phyloP scores from a whole-genome alignment of 2,113 vertebrate species.

The Hiodon alosoides region DNA sequence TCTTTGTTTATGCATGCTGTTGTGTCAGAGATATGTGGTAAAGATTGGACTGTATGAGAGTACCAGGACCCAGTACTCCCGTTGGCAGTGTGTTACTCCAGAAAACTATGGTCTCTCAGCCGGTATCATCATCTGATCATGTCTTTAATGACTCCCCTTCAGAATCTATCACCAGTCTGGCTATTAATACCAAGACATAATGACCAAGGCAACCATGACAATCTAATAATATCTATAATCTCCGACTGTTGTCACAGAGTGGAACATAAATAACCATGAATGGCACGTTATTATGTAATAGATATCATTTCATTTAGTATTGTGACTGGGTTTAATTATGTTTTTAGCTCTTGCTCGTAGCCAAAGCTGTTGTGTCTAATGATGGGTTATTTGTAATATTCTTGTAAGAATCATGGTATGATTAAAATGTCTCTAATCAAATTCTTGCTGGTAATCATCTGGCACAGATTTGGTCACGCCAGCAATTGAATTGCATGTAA shows the following conservation, averaged over 20 bases:
- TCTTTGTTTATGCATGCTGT: background rate
- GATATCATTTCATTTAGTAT: slow-evolving; percentile 21
- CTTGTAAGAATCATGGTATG: slow-evolving; percentile 2
- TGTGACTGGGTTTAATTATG: slow-evolving; percentile 8
- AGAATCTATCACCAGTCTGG: slow-evolving; percentile 11
- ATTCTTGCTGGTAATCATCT: background rate
- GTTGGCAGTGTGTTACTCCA: background rate
- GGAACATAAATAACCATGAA: slow-evolving; percentile 19
- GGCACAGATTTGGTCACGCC: background rate
- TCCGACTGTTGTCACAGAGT: slow-evolving; percentile 25
- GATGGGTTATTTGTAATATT: background rate
- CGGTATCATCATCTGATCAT: background rate
- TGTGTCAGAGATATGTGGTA: background rate
- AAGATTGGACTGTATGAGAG: background rate
- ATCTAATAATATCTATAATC: slow-evolving; percentile 30
- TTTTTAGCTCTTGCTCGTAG: background rate
- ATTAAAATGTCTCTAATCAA: background rate
- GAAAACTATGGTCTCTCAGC: background rate
- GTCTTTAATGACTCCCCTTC: slow-evolving; percentile 10
- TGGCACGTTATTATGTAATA: slow-evolving; percentile 10
- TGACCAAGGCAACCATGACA: slow-evolving; percentile 13
- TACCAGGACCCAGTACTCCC: background rate
- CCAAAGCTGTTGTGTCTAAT: background rate
- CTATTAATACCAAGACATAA: slow-evolving; percentile 27
- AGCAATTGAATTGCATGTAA: background rate